A percentile compares a stretch with the other conserved stretches of the same genome.
Conservation (phyloP, 2,113 vertebrate genomes). For the Grantiella picta region DNA sequence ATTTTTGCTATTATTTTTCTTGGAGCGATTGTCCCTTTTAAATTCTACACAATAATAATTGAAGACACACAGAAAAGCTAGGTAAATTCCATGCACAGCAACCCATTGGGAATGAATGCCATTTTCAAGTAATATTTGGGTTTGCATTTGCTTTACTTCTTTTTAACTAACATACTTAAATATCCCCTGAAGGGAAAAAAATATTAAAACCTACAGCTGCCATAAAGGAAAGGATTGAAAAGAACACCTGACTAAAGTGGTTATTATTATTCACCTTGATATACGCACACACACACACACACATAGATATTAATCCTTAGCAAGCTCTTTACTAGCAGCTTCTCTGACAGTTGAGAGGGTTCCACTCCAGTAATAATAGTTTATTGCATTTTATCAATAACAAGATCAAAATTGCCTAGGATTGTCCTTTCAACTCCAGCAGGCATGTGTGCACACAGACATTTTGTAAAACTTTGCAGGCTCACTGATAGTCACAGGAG, state of each 20-base stretch:
- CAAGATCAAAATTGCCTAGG: neutral
- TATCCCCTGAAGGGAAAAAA: conserved; percentile 34
- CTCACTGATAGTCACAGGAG: neutral
- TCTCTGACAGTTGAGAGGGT: neutral
- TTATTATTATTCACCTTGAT: conserved; percentile 35
- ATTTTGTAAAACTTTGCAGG: neutral
- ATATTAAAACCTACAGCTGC: conserved; percentile 35
- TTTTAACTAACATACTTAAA: conserved; percentile 36
- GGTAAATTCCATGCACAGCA: neutral
- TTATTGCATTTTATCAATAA: conserved; percentile 16
- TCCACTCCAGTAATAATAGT: neutral
- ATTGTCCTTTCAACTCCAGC: neutral
- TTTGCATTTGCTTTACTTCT: conserved; percentile 45
- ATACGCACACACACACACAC: neutral
- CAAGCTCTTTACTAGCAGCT: neutral
- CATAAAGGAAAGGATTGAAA: conserved; percentile 37
- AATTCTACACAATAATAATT: conserved; percentile 47
- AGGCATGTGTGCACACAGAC: neutral
- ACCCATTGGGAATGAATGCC: neutral
- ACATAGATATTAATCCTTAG: neutral
- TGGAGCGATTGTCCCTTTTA: neutral
- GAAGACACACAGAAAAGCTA: neutral
- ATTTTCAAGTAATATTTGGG: conserved; percentile 52
- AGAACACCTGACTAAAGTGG: conserved; percentile 9
- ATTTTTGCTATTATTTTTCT: neutral